Evolutionary conservation across 92 coral and sea anemone species (phyloP).

Genomic region (Zoanthus solanderi): DNA sequence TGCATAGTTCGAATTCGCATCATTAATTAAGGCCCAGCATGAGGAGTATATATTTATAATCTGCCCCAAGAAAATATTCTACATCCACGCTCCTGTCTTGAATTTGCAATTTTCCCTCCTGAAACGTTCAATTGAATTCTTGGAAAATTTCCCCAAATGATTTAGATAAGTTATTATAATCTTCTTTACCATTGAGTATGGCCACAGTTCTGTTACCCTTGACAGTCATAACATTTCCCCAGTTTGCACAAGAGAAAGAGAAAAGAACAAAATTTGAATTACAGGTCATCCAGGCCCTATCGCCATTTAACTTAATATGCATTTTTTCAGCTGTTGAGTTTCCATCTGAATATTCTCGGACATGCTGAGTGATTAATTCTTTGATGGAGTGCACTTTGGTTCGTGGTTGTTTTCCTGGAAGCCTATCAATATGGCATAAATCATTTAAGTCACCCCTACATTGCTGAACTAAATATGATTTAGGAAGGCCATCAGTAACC

Average conservation of each 20-base stretch:
- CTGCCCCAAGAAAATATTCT: not conserved
- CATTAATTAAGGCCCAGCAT: not conserved
- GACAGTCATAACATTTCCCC: constrained; percentile 9
- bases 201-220: constrained; percentile 60
- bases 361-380: not conserved
- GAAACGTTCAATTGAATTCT: not conserved
- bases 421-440: not conserved
- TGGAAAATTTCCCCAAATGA: constrained; percentile 7
- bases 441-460: not conserved
- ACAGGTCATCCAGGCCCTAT: too few species aligned
- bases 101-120: not conserved
- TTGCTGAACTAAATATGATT: not conserved
- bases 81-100: not conserved
- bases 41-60: not conserved
- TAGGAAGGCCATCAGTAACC: not conserved
- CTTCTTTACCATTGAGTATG: constrained; percentile 60
- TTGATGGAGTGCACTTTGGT: not conserved
- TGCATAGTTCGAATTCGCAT: not conserved
- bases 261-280: too few species aligned
- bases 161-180: constrained; percentile 45
- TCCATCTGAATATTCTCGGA: not conserved
- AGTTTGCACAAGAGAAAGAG: not conserved
- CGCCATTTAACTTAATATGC: too few species aligned
- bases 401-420: not conserved
- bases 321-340: too few species aligned